These are phyloP conservation scores for Periophthalmus magnuspinnatus DNA, from an alignment of 2,797 vertebrate genomes.

Conservation along the genomic window DNA sequence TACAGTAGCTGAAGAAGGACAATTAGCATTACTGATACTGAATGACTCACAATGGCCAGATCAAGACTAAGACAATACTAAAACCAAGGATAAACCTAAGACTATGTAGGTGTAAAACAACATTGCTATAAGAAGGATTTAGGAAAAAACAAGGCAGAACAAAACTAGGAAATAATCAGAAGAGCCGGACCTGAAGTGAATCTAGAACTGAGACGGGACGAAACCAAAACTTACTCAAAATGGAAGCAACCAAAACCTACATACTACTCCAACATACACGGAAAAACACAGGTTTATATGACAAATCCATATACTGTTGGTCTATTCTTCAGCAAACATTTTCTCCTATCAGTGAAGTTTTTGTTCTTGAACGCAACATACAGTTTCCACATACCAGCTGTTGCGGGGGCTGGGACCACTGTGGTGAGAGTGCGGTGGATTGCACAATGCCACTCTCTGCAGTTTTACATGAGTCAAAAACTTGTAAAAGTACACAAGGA, in stretches of 20 bases:
- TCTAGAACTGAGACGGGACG: background rate
- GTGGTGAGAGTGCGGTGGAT: conserved; percentile 25
- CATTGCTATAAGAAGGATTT: background rate
- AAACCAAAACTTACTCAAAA: background rate
- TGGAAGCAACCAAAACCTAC: too few species aligned
- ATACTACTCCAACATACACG: background rate
- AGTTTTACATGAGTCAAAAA: conserved; percentile 47
- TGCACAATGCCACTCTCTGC: conserved; percentile 42
- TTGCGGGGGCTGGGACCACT: conserved; percentile 29
- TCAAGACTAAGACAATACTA: too few species aligned
- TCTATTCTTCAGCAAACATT: conserved; percentile 10
- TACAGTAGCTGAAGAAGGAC: background rate
- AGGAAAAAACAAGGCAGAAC: background rate
- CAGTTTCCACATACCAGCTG: conserved; percentile 43
- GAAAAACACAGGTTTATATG: background rate
- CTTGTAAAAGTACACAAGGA: conserved; percentile 10
- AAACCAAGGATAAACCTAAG: background rate
- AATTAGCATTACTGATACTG: too few species aligned
- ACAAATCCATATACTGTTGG: background rate
- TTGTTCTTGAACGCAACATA: conserved; percentile 25
- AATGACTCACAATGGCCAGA: too few species aligned
- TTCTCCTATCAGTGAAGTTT: conserved; percentile 19
- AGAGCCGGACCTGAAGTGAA: background rate
- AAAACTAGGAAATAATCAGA: background rate
- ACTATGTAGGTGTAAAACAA: background rate